These are phyloP conservation scores for Pygoscelis antarcticus DNA, from an alignment of 2,113 vertebrate genomes.

Conservation along the genomic window DNA sequence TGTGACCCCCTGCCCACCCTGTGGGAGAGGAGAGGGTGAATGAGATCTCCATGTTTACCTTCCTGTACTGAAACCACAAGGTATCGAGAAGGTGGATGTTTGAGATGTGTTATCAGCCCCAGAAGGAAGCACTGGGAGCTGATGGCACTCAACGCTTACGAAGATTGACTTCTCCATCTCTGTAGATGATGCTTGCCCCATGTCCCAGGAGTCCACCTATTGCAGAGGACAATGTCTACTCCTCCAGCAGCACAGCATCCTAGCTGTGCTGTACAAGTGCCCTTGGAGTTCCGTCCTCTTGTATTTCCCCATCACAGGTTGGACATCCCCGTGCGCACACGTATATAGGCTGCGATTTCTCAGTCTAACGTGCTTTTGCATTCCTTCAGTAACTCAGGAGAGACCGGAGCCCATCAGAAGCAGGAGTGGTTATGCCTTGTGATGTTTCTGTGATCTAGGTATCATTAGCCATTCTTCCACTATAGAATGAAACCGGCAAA, in stretches of 20 bases:
- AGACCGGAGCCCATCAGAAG: not conserved
- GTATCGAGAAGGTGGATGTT: not conserved
- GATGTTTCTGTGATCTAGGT: not conserved
- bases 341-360: not conserved
- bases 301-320: not conserved
- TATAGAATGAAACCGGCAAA: not conserved
- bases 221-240: not conserved
- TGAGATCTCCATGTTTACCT: not conserved
- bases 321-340: not conserved
- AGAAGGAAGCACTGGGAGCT: not conserved
- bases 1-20: not conserved
- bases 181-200: not conserved
- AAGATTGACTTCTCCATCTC: not conserved
- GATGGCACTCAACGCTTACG: accelerated
- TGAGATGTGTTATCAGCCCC: not conserved
- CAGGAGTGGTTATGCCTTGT: not conserved
- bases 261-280: not conserved
- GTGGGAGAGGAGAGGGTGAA: not conserved
- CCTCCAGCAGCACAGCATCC: not conserved
- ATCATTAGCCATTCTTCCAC: not conserved
- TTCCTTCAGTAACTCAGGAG: not conserved
- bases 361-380: not conserved
- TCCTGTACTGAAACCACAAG: not conserved
- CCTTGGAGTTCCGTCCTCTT: not conserved
- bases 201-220: not conserved